Conservation (phyloP, 2,113 vertebrate species). For the Petromus typicus region DNA sequence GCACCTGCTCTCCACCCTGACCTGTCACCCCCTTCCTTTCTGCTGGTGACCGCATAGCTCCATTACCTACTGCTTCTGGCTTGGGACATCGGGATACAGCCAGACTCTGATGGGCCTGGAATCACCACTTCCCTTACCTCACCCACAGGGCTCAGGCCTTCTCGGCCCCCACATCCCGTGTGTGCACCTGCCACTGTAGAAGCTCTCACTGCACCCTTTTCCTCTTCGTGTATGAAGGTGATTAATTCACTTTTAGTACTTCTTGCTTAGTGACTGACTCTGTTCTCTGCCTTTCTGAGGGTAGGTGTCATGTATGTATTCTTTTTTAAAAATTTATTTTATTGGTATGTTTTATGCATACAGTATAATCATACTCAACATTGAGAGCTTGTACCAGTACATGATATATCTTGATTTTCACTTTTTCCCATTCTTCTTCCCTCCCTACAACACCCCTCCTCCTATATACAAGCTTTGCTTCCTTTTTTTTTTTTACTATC, state of each 20-base stretch:
- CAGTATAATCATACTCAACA: no score
- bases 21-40: neutral
- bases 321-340: neutral
- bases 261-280: neutral
- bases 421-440: no score
- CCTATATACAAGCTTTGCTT: no score
- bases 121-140: neutral
- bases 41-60: neutral
- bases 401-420: no score
- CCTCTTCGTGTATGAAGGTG: neutral
- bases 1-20: neutral
- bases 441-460: no score
- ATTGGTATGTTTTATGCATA: no score
- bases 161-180: neutral
- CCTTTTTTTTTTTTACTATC: no score
- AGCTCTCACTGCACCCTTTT: no score
- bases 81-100: neutral
- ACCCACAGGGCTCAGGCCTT: neutral
- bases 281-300: neutral
- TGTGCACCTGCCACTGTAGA: neutral
- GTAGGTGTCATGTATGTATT: neutral
- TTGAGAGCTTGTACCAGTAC: no score
- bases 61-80: neutral
- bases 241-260: neutral
- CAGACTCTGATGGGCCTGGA: neutral